Evolutionary conservation across 1,140 invertebrate species (phyloP), one percentile per base, ranked within the genome.

Genomic region (Ceratina japonica): DNA sequence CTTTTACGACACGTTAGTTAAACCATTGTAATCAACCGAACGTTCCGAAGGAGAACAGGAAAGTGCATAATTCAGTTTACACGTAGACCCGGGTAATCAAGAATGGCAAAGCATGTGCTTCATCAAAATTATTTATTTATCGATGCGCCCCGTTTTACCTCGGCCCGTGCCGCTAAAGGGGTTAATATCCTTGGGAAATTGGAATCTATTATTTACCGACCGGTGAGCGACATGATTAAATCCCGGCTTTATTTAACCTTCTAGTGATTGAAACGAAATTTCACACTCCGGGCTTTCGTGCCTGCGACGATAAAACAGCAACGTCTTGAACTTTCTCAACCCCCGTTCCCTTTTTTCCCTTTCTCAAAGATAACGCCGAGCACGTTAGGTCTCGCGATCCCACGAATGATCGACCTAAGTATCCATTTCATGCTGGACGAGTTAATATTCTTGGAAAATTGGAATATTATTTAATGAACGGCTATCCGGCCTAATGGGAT

Each of bases 141-240:
- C 20, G 15, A 18, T 0, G 16, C 62, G 24, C 62, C 22, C 0
- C 15, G 63, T 73, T 79, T 59, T 68, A 22, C 31, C 24, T 16
- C 59, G 22, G 18, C 58, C 58, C 16, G 15, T 13, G 31, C 3
- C 18, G 20, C 62, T 70, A 68, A 78, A 78, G 68, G 69, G 80
- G 75, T 81, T 81, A 78, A 78, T 81, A 73, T 81, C 68, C 75
- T 73, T 78, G 69, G 80, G 76, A 73, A 81, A 81, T 81, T 81
- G 80, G 62, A 68, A 79, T 73, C 31, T 79, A 73, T 81, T 73
- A 79, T 81, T 81, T 79, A 79, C 49, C 37, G 69, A 68, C 52
- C 54, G 15, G 31, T 54, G 20, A 18, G 49, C 62, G 51, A 68
- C 44, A 31, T 69, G 59, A 81, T 81, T 78, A 71, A 81, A 73